A percentile compares a stretch with the other conserved stretches of the same genome.
These are phyloP conservation scores for Paramuricea clavata DNA, from an alignment of 92 coral and sea anemone species.

Conservation along the genomic window DNA sequence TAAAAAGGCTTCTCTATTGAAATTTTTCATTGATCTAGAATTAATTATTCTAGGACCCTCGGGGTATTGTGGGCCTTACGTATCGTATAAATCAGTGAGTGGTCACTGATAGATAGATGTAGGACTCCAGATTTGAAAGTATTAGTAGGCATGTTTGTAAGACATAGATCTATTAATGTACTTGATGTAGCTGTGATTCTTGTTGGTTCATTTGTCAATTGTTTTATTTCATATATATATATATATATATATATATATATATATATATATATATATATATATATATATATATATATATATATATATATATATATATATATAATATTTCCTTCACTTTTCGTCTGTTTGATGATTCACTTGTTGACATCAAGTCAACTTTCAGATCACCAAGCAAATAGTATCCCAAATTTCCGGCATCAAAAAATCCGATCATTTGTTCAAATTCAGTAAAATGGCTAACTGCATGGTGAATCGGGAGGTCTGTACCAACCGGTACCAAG, in stretches of 20 bases:
- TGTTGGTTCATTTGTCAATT: conserved; percentile 14
- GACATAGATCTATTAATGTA: neutral
- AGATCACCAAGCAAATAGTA: neutral
- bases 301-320: neutral
- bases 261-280: neutral
- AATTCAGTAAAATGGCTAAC: neutral
- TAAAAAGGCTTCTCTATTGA: conserved; percentile 53
- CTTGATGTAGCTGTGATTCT: neutral
- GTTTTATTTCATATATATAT: no score
- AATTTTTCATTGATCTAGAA: conserved; percentile 43
- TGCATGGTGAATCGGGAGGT: conserved; percentile 1
- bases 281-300: neutral
- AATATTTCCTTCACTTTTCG: neutral
- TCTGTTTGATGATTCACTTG: conserved; percentile 4
- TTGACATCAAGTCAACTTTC: neutral
- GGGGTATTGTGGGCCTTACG: neutral
- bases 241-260: neutral
- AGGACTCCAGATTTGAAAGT: conserved; percentile 48
- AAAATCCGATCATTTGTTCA: neutral
- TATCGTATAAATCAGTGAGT: conserved; percentile 55
- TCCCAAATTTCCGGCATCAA: conserved; percentile 4
- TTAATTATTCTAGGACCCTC: conserved; percentile 40
- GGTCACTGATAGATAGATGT: conserved; percentile 64
- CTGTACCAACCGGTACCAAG: conserved; percentile 23
- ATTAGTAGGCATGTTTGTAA: conserved; percentile 54